Evolutionary conservation across 2,888 invertebrate genomes (phyloP).

Genomic region (Erebia ligea): DNA sequence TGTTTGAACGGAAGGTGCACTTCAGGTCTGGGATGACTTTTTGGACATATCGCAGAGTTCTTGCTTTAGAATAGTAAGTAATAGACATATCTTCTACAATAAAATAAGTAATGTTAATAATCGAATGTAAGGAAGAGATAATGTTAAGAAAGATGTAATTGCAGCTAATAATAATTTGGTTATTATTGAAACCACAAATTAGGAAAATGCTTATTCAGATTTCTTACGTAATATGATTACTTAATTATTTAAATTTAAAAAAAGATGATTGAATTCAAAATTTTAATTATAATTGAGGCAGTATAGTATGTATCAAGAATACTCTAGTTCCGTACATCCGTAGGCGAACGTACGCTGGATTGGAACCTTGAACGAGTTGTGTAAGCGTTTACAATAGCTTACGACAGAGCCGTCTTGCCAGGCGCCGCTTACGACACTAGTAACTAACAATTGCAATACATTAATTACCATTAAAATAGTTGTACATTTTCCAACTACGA

Average conservation of each 20-base stretch:
- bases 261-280: not conserved
- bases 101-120: not conserved
- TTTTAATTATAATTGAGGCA: not conserved
- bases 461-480: conserved; percentile 53
- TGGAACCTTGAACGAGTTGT: conserved; percentile 81
- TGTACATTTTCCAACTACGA: conserved; percentile 7
- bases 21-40: conserved; percentile 4
- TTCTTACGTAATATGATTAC: not conserved
- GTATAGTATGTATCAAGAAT: conserved; percentile 20
- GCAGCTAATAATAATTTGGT: not conserved
- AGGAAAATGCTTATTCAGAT: not conserved
- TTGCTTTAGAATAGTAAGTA: not conserved
- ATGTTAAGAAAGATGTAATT: not conserved
- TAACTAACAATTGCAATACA: conserved; percentile 55
- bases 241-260: not conserved
- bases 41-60: not conserved
- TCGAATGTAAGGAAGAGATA: not conserved
- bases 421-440: conserved; percentile 70
- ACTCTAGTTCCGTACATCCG: conserved; percentile 76
- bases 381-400: conserved; percentile 79
- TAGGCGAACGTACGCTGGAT: conserved; percentile 74
- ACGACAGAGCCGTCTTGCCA: conserved; percentile 72
- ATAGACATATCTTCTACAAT: not conserved
- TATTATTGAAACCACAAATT: not conserved
- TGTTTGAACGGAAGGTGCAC: conserved; percentile 17